Conservation (phyloP, 2,113 vertebrate species). For the Oreochromis aureus region DNA sequence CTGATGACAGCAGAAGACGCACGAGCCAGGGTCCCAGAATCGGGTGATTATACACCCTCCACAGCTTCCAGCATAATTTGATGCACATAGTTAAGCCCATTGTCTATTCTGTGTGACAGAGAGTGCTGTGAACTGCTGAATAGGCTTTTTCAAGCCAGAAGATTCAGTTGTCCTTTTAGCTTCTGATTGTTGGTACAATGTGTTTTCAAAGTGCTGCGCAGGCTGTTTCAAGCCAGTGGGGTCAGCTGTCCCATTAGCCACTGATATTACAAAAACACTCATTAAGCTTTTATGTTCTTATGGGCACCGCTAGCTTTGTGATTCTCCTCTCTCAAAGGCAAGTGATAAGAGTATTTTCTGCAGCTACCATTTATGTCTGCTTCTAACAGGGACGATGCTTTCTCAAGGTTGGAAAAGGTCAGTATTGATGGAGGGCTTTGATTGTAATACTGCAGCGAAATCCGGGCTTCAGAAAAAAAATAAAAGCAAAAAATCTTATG, state of each 20-base stretch:
- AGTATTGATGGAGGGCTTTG: constrained; percentile 48
- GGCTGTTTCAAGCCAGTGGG: constrained; percentile 21
- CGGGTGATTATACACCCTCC: not conserved
- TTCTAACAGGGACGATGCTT: constrained; percentile 11
- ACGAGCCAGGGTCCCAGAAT: not conserved
- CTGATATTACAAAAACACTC: constrained; percentile 56
- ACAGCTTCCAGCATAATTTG: constrained; percentile 9
- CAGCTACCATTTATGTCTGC: constrained; percentile 16
- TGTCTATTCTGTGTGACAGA: constrained; percentile 27
- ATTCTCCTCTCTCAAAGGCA: constrained; percentile 14
- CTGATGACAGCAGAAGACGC: not conserved
- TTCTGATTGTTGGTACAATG: constrained; percentile 33
- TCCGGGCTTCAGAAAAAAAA: not conserved
- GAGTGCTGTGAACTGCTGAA: constrained; percentile 28
- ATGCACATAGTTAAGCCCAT: constrained; percentile 24
- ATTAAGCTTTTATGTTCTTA: constrained; percentile 56
- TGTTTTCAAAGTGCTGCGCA: constrained; percentile 50
- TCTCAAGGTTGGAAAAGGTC: constrained; percentile 57
- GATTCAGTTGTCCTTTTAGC: constrained; percentile 34
- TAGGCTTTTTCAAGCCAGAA: constrained; percentile 24
- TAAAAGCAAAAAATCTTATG: not conserved
- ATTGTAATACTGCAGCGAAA: constrained; percentile 32
- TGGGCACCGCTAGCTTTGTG: constrained; percentile 17
- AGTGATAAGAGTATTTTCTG: constrained; percentile 18
- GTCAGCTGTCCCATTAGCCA: constrained; percentile 61